A percentile compares a stretch with the other conserved stretches of the same genome.
Evolutionary conservation across 2,113 vertebrate genomes (phyloP).

Genomic region (Embiotoca jacksoni): DNA sequence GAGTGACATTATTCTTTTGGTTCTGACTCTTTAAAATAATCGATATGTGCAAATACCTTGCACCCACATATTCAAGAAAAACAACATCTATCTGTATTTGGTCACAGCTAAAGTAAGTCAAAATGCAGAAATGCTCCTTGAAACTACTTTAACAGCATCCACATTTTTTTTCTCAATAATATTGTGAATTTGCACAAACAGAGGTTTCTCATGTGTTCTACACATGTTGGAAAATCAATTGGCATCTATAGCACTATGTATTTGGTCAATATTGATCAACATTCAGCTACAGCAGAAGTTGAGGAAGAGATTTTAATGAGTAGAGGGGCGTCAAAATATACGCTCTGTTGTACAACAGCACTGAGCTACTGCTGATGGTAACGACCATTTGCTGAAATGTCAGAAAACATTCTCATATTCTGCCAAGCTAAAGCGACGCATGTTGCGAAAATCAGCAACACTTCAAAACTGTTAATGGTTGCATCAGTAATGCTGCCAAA

Average conservation of each 20-base stretch:
- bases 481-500: constrained; percentile 56
- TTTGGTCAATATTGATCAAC: background rate
- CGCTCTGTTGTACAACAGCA: constrained; percentile 9
- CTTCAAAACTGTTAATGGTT: constrained; percentile 42
- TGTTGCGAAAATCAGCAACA: constrained; percentile 18
- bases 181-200: background rate
- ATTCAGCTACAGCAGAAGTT: background rate
- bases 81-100: too few species aligned
- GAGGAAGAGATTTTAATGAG: background rate
- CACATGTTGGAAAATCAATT: background rate
- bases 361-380: background rate
- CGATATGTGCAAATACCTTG: too few species aligned
- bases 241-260: background rate
- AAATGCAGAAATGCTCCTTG: too few species aligned
- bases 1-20: too few species aligned
- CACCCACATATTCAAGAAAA: too few species aligned
- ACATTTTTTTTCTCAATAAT: too few species aligned
- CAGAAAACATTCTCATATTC: constrained; percentile 46
- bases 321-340: background rate
- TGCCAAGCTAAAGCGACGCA: constrained; percentile 45
- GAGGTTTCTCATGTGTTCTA: background rate
- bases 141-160: too few species aligned
- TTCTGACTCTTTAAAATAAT: too few species aligned
- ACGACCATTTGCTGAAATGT: constrained; percentile 41
- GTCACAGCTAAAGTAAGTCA: too few species aligned